A percentile compares a stretch with the other conserved stretches of the same genome.
These are phyloP conservation scores for Clostera curtula DNA, from an alignment of 2,888 invertebrate genomes.

Conservation along the genomic window DNA sequence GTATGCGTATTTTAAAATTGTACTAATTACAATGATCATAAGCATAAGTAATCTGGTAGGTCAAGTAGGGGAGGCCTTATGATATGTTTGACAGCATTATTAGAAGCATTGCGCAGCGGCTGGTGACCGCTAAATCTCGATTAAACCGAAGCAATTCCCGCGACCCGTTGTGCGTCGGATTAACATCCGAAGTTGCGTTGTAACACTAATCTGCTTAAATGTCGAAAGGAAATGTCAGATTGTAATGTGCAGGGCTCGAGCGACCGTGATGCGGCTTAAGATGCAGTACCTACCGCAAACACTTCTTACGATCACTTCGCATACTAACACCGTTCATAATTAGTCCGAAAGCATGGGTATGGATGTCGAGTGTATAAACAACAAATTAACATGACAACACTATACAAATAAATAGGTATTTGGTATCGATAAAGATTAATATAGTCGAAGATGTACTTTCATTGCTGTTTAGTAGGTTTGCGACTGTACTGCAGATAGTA, in stretches of 20 bases:
- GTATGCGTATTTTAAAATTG: too few relatives aligned
- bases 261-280: constrained; percentile 58
- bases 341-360: too few relatives aligned
- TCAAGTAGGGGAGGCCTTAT: too few relatives aligned
- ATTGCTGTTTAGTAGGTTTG: too few relatives aligned
- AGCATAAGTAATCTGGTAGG: too few relatives aligned
- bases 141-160: constrained; percentile 64
- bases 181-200: constrained; percentile 64
- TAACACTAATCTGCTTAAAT: constrained; percentile 73
- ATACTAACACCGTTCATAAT: constrained; percentile 11
- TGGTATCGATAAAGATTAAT: too few relatives aligned
- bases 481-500: too few relatives aligned
- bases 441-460: too few relatives aligned
- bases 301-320: constrained; percentile 31
- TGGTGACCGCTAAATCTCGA: constrained; percentile 58
- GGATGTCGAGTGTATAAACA: too few relatives aligned
- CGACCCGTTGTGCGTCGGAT: constrained; percentile 68
- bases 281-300: constrained; percentile 50
- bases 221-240: constrained; percentile 76
- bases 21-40: too few relatives aligned
- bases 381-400: too few relatives aligned
- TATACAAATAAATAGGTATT: too few relatives aligned
- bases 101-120: constrained; percentile 25
- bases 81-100: constrained; percentile 26
- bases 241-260: constrained; percentile 64